Percentiles rank a stretch among this genome's conserved stretches.
Evolutionary conservation across 2,888 invertebrate species (phyloP).

Genomic region (Metallyticus violacea): DNA sequence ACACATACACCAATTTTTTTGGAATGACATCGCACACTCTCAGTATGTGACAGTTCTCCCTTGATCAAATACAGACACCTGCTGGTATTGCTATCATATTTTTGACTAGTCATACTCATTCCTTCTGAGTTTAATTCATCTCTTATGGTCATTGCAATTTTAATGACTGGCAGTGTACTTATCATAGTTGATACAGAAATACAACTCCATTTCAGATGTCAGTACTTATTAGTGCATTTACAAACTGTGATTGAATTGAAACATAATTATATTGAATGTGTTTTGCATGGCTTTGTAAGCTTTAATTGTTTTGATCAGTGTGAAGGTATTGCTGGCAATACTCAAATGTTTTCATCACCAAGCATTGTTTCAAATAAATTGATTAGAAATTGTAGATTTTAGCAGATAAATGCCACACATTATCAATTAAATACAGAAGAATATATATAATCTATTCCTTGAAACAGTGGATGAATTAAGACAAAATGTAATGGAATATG

Average conservation of each 20-base stretch:
- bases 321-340: conserved; percentile 11
- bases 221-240: not conserved
- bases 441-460: not conserved
- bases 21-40: no score
- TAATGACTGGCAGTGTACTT: no score
- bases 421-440: no score
- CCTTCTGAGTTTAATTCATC: no score
- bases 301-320: not conserved
- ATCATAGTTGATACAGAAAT: not conserved
- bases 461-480: not conserved
- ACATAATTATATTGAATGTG: not conserved
- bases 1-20: no score
- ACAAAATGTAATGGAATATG: no score
- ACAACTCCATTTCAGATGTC: not conserved
- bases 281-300: not conserved
- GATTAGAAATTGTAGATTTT: not conserved
- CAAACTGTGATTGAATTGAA: not conserved
- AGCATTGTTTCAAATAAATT: no score
- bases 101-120: no score
- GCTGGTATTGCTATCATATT: no score
- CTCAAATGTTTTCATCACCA: not conserved
- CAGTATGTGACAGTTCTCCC: no score
- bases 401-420: not conserved
- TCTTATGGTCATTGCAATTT: no score
- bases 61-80: no score